Conservation (phyloP, 2,113 vertebrate species). For the Telmatochromis brachygnathus region DNA sequence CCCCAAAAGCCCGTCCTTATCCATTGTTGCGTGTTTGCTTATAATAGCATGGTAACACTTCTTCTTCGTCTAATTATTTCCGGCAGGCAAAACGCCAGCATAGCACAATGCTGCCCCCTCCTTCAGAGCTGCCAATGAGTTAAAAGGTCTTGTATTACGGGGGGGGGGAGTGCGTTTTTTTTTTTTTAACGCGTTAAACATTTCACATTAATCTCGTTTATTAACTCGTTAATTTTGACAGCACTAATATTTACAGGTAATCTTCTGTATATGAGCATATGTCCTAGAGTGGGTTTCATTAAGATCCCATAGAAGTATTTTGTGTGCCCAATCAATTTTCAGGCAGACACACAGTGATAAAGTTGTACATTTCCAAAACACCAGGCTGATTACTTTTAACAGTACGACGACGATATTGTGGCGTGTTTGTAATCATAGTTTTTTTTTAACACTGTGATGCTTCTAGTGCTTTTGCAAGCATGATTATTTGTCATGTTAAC, state of each 20-base stretch:
- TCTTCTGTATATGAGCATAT: background rate
- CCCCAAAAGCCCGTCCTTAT: background rate
- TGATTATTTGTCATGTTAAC: background rate
- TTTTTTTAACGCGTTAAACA: background rate
- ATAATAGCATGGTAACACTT: background rate
- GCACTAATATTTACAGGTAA: background rate
- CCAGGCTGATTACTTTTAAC: background rate
- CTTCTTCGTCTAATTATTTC: background rate
- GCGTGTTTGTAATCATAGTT: background rate
- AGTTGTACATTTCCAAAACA: background rate
- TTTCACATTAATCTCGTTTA: background rate
- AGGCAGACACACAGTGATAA: background rate
- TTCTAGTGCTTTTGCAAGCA: conserved; percentile 18
- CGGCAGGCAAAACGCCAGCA: background rate
- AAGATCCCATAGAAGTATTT: background rate
- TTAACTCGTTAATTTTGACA: background rate
- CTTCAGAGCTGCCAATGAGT: background rate
- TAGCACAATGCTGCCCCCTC: background rate
- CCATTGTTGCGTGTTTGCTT: background rate
- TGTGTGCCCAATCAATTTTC: background rate
- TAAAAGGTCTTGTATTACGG: background rate
- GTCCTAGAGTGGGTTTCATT: background rate
- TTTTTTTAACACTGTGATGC: background rate
- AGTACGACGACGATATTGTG: background rate
- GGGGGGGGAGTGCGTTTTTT: background rate